phyloP scores from a whole-genome alignment of 1,140 invertebrate genomes.

The Brachionus koreanus region DNA sequence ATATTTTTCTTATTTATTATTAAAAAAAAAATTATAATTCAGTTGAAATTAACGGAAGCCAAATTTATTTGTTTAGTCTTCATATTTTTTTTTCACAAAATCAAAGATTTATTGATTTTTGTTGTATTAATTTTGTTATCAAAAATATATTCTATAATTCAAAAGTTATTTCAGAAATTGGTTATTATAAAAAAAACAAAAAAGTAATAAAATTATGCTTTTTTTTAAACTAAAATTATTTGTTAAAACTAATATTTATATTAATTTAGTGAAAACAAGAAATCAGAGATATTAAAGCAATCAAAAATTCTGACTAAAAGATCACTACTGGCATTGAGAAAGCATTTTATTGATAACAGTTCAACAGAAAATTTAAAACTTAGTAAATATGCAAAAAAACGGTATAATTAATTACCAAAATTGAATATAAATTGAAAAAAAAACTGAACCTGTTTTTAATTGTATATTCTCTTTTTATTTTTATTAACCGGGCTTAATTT shows the following conservation, averaged over 20 bases:
- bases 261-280: neutral
- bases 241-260: neutral
- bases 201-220: neutral
- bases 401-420: neutral
- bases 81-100: neutral
- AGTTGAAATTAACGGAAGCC: neutral
- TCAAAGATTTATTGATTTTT: neutral
- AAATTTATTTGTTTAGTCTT: neutral
- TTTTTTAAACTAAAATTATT: neutral
- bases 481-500: too few relatives aligned
- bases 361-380: neutral
- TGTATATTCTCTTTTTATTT: too few relatives aligned
- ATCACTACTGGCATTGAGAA: neutral
- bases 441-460: neutral
- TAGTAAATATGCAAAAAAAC: neutral
- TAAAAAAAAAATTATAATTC: neutral
- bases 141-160: neutral
- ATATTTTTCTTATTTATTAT: neutral
- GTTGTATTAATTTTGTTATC: conserved; percentile 1
- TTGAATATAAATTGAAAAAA: neutral
- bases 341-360: neutral
- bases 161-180: neutral
- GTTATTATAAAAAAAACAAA: neutral
- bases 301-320: neutral
- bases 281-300: neutral